A percentile compares a stretch with the other conserved stretches of the same genome.
These are phyloP conservation scores for Hypercompe scribonia DNA, from an alignment of 2,888 invertebrate genomes.

Conservation along the genomic window DNA sequence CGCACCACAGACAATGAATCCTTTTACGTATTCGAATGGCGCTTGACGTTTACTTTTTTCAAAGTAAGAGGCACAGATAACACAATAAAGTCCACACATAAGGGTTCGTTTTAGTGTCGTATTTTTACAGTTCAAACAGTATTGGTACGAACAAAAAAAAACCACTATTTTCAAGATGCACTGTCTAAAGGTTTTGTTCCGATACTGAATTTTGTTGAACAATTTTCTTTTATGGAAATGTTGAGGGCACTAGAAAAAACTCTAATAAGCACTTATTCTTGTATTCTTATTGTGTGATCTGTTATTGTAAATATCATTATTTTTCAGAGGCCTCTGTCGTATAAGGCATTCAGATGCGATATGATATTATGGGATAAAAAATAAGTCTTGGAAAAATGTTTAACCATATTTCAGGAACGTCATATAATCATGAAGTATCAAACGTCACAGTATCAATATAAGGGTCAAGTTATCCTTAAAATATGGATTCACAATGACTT, in stretches of 20 bases:
- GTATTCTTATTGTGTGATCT: neutral
- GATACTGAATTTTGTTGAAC: neutral
- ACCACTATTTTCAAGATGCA: neutral
- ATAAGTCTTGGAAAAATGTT: neutral
- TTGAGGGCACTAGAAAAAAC: slow-evolving; percentile 1
- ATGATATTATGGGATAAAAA: neutral
- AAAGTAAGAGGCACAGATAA: slow-evolving; percentile 54
- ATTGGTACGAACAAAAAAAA: slow-evolving; percentile 38
- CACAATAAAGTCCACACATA: slow-evolving; percentile 54
- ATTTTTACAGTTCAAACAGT: slow-evolving; percentile 47
- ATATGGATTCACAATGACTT: no score
- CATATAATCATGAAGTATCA: no score
- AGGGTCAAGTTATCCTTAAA: no score
- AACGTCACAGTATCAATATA: no score
- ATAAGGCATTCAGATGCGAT: neutral
- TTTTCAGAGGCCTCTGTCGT: neutral
- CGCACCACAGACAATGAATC: slow-evolving; percentile 39
- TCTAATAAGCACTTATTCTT: neutral
- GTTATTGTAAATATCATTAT: neutral
- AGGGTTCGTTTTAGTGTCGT: slow-evolving; percentile 46
- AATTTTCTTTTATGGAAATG: neutral
- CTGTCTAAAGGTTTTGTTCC: neutral
- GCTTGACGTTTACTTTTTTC: slow-evolving; percentile 38
- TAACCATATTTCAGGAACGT: no score
- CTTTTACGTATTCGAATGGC: slow-evolving; percentile 39